Conservation (phyloP, 2,113 vertebrate species). For the Myotis brandtii region DNA sequence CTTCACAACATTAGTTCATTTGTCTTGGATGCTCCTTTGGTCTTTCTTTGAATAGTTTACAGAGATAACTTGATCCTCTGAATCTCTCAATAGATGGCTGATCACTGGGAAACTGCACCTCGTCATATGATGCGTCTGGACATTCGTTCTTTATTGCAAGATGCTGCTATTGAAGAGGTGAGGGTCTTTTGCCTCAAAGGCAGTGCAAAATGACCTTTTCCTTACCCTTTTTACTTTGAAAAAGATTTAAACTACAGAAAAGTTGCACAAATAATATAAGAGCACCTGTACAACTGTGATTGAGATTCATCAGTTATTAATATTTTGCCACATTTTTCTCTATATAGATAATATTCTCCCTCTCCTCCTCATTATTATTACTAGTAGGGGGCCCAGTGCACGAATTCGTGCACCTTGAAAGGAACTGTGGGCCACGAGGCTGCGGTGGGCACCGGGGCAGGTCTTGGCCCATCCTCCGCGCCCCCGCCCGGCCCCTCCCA, state of each 20-base stretch:
- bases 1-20: not conserved
- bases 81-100: conserved; percentile 91
- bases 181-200: conserved; percentile 55
- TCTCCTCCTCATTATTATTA: not conserved
- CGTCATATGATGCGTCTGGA: conserved; percentile 98
- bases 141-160: conserved; percentile 96
- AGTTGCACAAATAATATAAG: not conserved
- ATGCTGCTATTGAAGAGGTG: conserved; percentile 99
- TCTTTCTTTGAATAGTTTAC: conserved; percentile 35
- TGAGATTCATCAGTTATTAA: not conserved
- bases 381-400: too few relatives aligned
- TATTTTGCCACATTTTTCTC: conserved; percentile 52
- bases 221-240: not conserved
- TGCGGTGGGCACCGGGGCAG: too few relatives aligned
- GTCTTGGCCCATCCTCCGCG: too few relatives aligned
- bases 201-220: not conserved
- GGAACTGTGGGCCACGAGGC: too few relatives aligned
- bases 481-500: too few relatives aligned
- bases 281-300: not conserved
- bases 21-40: not conserved
- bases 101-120: conserved; percentile 96
- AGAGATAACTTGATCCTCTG: conserved; percentile 51
- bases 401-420: too few relatives aligned
- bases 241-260: not conserved
- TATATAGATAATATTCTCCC: not conserved